Conservation (phyloP, 2,113 vertebrate genomes). For the Rhabdomys dilectus region DNA sequence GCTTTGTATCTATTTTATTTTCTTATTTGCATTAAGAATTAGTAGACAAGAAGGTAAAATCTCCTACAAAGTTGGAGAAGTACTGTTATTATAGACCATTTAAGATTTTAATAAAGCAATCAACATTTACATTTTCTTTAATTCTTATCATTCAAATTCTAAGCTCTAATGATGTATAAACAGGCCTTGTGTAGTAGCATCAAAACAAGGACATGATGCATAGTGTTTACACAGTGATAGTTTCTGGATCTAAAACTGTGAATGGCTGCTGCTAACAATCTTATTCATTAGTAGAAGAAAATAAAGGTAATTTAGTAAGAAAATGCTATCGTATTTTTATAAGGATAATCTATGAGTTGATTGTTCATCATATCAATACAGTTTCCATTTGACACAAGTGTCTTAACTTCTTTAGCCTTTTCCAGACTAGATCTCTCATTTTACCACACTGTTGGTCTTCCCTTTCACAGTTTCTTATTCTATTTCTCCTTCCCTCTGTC, state of each 20-base stretch:
- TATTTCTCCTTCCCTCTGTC: no score
- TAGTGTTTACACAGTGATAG: neutral
- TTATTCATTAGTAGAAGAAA: neutral
- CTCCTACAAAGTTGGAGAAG: neutral
- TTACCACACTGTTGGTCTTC: no score
- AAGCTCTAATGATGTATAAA: constrained; percentile 17
- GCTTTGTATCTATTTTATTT: constrained; percentile 9
- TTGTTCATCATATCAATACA: neutral
- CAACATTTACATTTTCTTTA: neutral
- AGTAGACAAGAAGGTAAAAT: neutral
- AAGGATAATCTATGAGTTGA: neutral
- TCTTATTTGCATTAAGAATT: constrained; percentile 9
- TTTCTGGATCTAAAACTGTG: neutral
- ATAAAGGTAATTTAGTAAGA: neutral
- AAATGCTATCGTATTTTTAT: neutral
- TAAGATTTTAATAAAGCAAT: constrained; percentile 28
- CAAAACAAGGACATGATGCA: neutral
- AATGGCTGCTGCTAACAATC: neutral
- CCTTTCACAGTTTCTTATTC: no score
- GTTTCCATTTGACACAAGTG: neutral
- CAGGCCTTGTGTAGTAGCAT: neutral
- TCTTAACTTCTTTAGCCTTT: neutral
- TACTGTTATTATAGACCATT: neutral
- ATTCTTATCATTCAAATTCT: constrained; percentile 4
- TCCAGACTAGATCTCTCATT: neutral